Conservation (phyloP, 37 sponge, comb jelly and placozoan genomes). For the Halisarca cf. caerulea region DNA sequence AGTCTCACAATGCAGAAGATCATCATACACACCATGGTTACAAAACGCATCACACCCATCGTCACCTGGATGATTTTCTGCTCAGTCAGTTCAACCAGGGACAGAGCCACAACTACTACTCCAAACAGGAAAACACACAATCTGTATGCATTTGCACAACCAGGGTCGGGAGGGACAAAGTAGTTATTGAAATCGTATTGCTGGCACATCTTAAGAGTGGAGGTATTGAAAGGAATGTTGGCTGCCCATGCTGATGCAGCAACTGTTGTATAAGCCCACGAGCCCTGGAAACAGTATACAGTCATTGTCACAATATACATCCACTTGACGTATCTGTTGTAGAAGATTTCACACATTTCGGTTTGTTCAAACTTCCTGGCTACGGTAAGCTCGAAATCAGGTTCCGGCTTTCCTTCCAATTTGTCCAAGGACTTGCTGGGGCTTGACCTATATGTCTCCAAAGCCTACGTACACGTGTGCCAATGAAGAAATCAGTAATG, state of each 20-base stretch:
- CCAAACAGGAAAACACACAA: constrained; percentile 81
- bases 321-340: constrained; percentile 51
- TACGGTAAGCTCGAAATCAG: constrained; percentile 45
- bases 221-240: constrained; percentile 77
- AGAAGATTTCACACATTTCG: constrained; percentile 79
- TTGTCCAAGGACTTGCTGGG: too few relatives aligned
- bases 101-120: constrained; percentile 58
- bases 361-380: constrained; percentile 75
- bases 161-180: constrained; percentile 35
- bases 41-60: constrained; percentile 73
- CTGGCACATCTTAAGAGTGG: constrained; percentile 49
- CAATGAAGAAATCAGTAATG: too few relatives aligned
- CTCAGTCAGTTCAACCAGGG: constrained; percentile 78
- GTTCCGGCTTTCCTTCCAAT: not conserved
- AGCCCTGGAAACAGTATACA: constrained; percentile 54
- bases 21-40: constrained; percentile 65
- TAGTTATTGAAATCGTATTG: constrained; percentile 52
- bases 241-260: constrained; percentile 88
- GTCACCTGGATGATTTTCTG: constrained; percentile 81
- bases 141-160: constrained; percentile 62
- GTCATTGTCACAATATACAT: constrained; percentile 61
- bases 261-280: constrained; percentile 72
- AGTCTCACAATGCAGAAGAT: constrained; percentile 59
- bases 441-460: too few relatives aligned
- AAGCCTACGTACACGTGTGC: too few relatives aligned